A percentile compares a stretch with the other conserved stretches of the same genome.
phyloP scores from a whole-genome alignment of 2,113 vertebrate species.

The Lathamus discolor region DNA sequence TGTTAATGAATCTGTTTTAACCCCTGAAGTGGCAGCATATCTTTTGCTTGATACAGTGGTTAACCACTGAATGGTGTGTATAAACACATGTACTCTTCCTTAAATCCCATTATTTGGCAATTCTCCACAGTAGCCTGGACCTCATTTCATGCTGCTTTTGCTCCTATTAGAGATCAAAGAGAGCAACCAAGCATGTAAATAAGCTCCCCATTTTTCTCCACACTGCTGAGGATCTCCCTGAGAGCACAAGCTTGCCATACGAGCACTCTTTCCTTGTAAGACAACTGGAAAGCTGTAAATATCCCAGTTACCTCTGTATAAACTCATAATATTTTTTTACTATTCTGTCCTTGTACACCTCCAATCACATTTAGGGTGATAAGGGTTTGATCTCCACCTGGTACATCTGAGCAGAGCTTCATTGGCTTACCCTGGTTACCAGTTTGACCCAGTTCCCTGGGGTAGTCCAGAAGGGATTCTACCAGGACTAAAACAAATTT shows the following conservation, averaged over 20 bases:
- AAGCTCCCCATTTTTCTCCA: not conserved
- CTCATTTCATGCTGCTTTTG: slow-evolving; percentile 1
- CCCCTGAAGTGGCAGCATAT: not conserved
- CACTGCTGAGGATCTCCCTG: not conserved
- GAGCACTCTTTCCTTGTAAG: not conserved
- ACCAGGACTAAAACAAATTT: not conserved
- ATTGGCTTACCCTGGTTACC: not conserved
- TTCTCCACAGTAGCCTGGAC: not conserved
- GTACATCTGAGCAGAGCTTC: not conserved
- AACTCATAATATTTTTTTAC: not conserved
- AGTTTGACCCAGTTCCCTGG: not conserved
- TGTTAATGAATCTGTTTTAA: not conserved
- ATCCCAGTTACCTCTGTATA: not conserved
- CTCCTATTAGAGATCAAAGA: not conserved
- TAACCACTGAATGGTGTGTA: not conserved
- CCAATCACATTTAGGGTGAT: not conserved
- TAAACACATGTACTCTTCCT: not conserved
- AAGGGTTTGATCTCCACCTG: not conserved
- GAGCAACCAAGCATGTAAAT: not conserved
- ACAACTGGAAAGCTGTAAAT: not conserved
- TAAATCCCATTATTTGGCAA: not conserved
- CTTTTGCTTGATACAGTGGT: not conserved
- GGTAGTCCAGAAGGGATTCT: not conserved
- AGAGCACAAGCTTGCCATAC: not conserved
- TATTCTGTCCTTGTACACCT: not conserved